These are phyloP conservation scores for Pogonocherus hispidulus DNA, from an alignment of 2,888 invertebrate species.

Conservation along the genomic window DNA sequence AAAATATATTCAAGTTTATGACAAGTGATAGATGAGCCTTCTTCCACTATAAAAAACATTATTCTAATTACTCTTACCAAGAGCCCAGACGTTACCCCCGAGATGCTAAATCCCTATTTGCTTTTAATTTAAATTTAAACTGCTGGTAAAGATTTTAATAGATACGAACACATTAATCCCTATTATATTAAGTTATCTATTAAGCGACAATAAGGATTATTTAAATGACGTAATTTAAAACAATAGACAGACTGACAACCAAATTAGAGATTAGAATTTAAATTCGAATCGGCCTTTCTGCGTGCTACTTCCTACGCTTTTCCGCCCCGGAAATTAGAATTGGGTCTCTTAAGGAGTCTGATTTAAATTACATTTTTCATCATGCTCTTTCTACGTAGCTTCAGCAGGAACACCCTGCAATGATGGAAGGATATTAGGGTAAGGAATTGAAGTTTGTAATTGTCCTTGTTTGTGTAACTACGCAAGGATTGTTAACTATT, in stretches of 20 bases:
- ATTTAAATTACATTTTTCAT: conserved; percentile 12
- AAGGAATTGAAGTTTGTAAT: neutral
- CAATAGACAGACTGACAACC: conserved; percentile 5
- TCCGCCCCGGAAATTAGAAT: conserved; percentile 16
- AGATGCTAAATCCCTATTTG: too few relatives aligned
- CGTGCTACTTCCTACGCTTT: neutral
- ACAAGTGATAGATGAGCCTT: too few relatives aligned
- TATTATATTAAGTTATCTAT: too few relatives aligned
- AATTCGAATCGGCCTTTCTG: conserved; percentile 10
- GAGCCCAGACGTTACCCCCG: too few relatives aligned
- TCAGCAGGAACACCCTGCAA: neutral
- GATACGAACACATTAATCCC: neutral
- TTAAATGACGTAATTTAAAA: conserved; percentile 3
- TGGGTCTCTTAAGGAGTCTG: conserved; percentile 4
- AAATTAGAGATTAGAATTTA: conserved; percentile 14
- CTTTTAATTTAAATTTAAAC: too few relatives aligned
- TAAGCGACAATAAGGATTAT: conserved; percentile 9
- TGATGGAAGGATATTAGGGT: neutral
- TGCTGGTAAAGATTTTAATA: neutral
- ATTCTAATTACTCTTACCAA: too few relatives aligned
- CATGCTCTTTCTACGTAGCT: neutral
- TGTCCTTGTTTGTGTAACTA: neutral
- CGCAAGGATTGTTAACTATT: too few relatives aligned
- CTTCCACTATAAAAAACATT: too few relatives aligned
- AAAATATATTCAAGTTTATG: too few relatives aligned